Evolutionary conservation across 2,888 invertebrate genomes (phyloP).

Genomic region (Cryptocephalus moraei): DNA sequence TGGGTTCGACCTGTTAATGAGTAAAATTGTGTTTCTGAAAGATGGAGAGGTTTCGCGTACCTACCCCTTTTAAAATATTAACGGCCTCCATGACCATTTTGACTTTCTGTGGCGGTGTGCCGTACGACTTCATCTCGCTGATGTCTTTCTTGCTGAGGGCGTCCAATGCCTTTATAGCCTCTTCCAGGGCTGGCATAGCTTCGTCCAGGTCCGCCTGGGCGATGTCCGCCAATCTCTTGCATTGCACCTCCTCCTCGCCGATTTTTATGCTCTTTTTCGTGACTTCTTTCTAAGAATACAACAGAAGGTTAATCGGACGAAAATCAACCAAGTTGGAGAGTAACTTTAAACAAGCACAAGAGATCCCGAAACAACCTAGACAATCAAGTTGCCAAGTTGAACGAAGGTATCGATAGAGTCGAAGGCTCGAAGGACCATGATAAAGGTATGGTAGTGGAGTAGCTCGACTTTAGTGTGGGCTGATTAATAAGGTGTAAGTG

Average conservation of each 20-base stretch:
- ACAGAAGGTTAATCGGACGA: too few relatives aligned
- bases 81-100: slow-evolving; percentile 88
- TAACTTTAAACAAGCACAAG: too few relatives aligned
- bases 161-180: slow-evolving; percentile 69
- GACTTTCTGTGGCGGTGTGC: slow-evolving; percentile 76
- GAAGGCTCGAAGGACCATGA: too few relatives aligned
- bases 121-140: slow-evolving; percentile 83
- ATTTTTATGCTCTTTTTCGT: slow-evolving; percentile 62
- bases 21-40: background rate
- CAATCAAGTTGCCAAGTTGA: too few relatives aligned
- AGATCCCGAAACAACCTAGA: too few relatives aligned
- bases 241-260: slow-evolving; percentile 68
- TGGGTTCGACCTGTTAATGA: slow-evolving; percentile 53
- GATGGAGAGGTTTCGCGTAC: too few relatives aligned
- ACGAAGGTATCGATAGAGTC: too few relatives aligned
- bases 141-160: slow-evolving; percentile 78
- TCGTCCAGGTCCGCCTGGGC: slow-evolving; percentile 75
- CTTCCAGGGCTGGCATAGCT: slow-evolving; percentile 80
- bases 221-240: slow-evolving; percentile 69
- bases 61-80: slow-evolving; percentile 63
- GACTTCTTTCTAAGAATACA: slow-evolving; percentile 49
- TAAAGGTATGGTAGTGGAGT: too few relatives aligned
- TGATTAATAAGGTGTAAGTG: too few relatives aligned
- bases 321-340: too few relatives aligned
- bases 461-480: too few relatives aligned